Evolutionary conservation across 2,797 vertebrate species (phyloP), one percentile per base, ranked within the genome.

Genomic region (Furcifer pardalis): DNA sequence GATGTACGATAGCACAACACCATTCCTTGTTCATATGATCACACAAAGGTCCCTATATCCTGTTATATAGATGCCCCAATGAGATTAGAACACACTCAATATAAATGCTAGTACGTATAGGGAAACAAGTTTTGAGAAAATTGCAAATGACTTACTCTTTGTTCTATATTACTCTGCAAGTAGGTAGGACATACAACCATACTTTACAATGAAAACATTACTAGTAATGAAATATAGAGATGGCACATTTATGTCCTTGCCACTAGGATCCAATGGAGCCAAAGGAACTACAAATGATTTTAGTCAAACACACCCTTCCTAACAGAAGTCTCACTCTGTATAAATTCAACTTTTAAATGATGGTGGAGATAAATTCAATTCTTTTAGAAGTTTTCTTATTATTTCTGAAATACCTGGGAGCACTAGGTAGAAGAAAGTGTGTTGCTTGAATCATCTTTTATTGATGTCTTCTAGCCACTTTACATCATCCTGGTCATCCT

Each of bases 391-490:
- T 92, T 92, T 92, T 92, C 92, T 94, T 82, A 92, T 93, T 63
- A 90, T 93, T 87, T 86, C 93, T 87, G 91, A 94, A 89, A 93
- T 94, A 91, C 85, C 86, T 94, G 90, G 87, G 89, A n/a, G 79
- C 79, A 66, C 88, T 91, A 87, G 37, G 59, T 32, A 90, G 86
- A 92, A 87, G 91, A 76, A 88, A 62, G 77, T 66, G 82, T 1
- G 77, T 82, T 82, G 85, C 86, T 79, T 91, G 91, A 89, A 96
- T 97, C 96, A 97, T 95, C 96, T 97, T 94, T 95, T 97, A 92
- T 97, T 97, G 94, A 97, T 97, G 90, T 99, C 97, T 94, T 98
- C 97, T 89, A 99, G 95, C 98, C 98, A 99, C 92, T 97, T 98
- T 93, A 98, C 98, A 71, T 98, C 98, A 73, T 96, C 95, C 92